A percentile compares a stretch with the other conserved stretches of the same genome.
These are phyloP conservation scores for Turnix velox DNA, from an alignment of 2,113 vertebrate genomes.

Conservation along the genomic window DNA sequence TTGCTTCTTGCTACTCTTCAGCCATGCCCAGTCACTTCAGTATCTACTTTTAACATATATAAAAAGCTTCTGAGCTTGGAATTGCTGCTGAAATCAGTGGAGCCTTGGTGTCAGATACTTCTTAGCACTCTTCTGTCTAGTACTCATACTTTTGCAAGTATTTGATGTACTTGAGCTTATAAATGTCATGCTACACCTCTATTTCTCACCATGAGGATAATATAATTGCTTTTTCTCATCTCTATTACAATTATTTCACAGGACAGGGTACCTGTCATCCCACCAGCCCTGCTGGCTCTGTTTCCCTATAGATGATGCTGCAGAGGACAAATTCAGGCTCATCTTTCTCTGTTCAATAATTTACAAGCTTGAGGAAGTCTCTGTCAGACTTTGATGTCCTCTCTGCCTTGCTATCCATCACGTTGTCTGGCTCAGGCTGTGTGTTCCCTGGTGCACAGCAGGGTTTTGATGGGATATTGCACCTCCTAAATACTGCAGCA, in stretches of 20 bases:
- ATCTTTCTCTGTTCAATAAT: not conserved
- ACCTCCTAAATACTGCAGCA: not conserved
- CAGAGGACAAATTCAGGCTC: not conserved
- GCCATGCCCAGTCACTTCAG: rapidly evolving
- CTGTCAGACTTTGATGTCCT: not conserved
- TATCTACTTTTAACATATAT: not conserved
- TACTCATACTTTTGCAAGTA: not conserved
- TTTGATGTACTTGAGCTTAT: not conserved
- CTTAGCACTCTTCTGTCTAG: not conserved
- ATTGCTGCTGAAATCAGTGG: not conserved
- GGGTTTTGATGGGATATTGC: not conserved
- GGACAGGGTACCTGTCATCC: not conserved
- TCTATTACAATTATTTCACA: not conserved
- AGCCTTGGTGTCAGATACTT: not conserved
- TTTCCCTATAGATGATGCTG: not conserved
- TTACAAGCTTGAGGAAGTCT: not conserved
- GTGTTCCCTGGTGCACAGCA: not conserved
- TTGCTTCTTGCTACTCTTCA: not conserved
- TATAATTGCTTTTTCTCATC: not conserved
- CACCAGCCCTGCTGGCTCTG: not conserved
- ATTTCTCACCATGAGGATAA: not conserved
- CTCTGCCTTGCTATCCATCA: not conserved
- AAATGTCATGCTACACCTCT: not conserved
- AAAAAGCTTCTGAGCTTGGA: not conserved
- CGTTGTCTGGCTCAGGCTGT: not conserved